These are phyloP conservation scores for Agonopterix arenella DNA, from an alignment of 2,888 invertebrate species.

Conservation along the genomic window DNA sequence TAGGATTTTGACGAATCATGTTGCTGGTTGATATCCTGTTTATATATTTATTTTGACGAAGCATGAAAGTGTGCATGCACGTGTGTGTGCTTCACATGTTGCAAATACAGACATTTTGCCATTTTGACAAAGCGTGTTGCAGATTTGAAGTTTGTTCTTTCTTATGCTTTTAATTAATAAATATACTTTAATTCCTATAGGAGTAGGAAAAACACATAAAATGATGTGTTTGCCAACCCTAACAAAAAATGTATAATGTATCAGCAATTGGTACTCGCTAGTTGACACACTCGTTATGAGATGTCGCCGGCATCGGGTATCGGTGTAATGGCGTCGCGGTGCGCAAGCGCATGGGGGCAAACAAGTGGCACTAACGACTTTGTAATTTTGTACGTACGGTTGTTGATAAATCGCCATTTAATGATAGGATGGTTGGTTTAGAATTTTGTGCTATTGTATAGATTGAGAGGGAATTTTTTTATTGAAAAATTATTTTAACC, in stretches of 20 bases:
- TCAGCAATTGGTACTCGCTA: constrained; percentile 32
- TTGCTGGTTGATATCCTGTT: too few relatives aligned
- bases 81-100: too few relatives aligned
- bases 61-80: too few relatives aligned
- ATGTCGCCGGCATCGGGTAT: constrained; percentile 25
- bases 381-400: constrained; percentile 4
- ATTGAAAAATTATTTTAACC: background rate
- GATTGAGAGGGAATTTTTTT: background rate
- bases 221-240: constrained; percentile 14
- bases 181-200: too few relatives aligned
- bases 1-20: too few relatives aligned
- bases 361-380: constrained; percentile 8
- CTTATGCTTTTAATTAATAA: too few relatives aligned
- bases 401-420: constrained; percentile 2
- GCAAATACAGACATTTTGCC: too few relatives aligned
- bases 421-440: constrained; percentile 3
- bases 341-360: constrained; percentile 17
- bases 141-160: too few relatives aligned
- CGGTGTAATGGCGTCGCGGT: constrained; percentile 13
- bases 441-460: background rate
- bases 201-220: too few relatives aligned
- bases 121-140: too few relatives aligned
- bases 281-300: constrained; percentile 45
- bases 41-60: too few relatives aligned
- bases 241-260: constrained; percentile 28